Conservation (phyloP, 2,888 invertebrate genomes). For the Allygus modestus region DNA sequence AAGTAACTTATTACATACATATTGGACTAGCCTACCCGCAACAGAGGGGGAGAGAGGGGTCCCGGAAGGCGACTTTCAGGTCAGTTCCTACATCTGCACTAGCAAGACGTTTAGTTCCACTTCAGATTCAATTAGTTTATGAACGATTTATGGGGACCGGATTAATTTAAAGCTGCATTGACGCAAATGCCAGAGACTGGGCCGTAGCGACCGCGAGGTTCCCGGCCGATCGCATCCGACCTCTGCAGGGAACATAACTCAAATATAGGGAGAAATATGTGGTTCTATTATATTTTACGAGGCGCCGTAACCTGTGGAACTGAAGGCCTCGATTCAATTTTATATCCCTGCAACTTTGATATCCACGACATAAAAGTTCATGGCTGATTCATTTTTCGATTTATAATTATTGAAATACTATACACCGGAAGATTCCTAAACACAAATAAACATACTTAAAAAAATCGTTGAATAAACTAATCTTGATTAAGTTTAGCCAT, state of each 20-base stretch:
- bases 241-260: slow-evolving; percentile 16
- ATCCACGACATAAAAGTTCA: not conserved
- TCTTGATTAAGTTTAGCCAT: too few species aligned
- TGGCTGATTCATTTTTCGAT: not conserved
- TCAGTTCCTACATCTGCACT: slow-evolving; percentile 1
- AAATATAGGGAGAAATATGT: slow-evolving; percentile 27
- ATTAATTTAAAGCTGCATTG: slow-evolving; percentile 48
- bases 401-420: not conserved
- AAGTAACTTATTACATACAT: too few species aligned
- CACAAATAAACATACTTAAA: too few species aligned
- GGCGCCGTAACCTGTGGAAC: slow-evolving; percentile 21
- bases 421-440: too few species aligned
- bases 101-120: slow-evolving; percentile 33
- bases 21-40: too few species aligned
- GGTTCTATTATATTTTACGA: slow-evolving; percentile 35
- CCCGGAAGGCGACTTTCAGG: not conserved
- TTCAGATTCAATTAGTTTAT: slow-evolving; percentile 52
- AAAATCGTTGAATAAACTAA: too few species aligned
- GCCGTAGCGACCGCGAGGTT: not conserved
- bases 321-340: not conserved
- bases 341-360: slow-evolving; percentile 32
- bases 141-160: slow-evolving; percentile 38
- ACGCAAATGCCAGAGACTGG: slow-evolving; percentile 50
- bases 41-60: too few species aligned
- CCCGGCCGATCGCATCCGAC: not conserved